phyloP scores from a whole-genome alignment of 2,888 invertebrate genomes.

The Diploptera punctata region DNA sequence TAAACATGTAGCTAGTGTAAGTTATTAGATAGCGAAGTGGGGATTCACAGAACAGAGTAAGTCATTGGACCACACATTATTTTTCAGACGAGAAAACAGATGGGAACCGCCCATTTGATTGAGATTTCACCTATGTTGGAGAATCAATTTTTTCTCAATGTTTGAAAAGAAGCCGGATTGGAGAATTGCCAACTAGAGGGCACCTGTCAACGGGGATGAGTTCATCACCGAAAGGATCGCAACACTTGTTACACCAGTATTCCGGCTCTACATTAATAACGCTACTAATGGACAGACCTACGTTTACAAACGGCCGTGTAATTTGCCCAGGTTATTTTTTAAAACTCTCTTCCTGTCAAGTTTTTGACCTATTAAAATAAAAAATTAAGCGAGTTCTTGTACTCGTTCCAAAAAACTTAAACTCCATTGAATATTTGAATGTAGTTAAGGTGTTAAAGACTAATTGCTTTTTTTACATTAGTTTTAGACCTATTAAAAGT shows the following conservation, averaged over 20 bases:
- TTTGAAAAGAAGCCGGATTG: neutral
- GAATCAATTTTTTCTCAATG: neutral
- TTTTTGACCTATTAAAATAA: constrained; percentile 24
- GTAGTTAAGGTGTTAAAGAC: constrained; percentile 9
- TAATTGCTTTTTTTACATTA: too few species aligned
- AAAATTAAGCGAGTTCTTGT: constrained; percentile 3
- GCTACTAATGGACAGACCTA: constrained; percentile 25
- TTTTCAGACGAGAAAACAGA: too few species aligned
- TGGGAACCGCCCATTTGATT: too few species aligned
- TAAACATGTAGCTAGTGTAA: too few species aligned
- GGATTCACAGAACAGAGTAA: too few species aligned
- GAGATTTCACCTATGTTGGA: neutral
- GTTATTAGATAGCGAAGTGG: too few species aligned
- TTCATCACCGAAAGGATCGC: constrained; percentile 17
- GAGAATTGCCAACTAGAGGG: neutral
- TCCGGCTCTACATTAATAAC: constrained; percentile 24
- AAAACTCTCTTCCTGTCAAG: constrained; percentile 14
- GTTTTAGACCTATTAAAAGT: neutral
- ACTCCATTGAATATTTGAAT: neutral
- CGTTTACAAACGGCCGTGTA: constrained; percentile 28
- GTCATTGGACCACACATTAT: too few species aligned
- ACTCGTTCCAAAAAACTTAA: neutral
- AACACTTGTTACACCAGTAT: neutral
- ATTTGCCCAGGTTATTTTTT: constrained; percentile 23
- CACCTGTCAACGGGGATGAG: constrained; percentile 27